phyloP scores from a whole-genome alignment of 2,113 vertebrate genomes.

The Actinemys pallida region DNA sequence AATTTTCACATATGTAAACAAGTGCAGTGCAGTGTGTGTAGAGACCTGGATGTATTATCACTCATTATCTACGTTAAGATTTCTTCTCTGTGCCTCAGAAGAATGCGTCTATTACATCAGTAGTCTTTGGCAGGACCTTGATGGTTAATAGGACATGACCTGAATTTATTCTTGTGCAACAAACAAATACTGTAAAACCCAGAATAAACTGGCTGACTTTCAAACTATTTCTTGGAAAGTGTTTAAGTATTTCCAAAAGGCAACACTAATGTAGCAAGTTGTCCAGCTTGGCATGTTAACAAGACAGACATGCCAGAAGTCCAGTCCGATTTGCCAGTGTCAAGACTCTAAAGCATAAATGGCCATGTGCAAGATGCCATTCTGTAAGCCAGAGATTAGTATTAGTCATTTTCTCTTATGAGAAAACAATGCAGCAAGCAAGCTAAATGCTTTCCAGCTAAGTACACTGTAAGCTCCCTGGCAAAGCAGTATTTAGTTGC shows the following conservation, averaged over 20 bases:
- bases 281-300: slow-evolving; percentile 7
- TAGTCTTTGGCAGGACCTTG: background rate
- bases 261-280: slow-evolving; percentile 5
- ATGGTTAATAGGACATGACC: background rate
- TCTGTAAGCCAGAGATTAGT: background rate
- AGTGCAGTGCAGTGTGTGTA: background rate
- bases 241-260: slow-evolving; percentile 46
- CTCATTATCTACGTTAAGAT: background rate
- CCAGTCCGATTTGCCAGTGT: background rate
- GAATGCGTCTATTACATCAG: background rate
- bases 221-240: slow-evolving; percentile 46
- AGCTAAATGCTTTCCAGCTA: background rate
- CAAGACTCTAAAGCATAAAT: background rate
- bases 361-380: background rate
- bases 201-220: slow-evolving; percentile 33
- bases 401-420: background rate
- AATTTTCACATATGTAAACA: background rate
- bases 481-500: background rate
- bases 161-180: background rate
- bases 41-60: background rate
- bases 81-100: background rate
- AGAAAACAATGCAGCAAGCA: background rate
- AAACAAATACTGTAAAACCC: slow-evolving; percentile 37
- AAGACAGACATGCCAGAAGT: slow-evolving; percentile 28
- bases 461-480: background rate